These are phyloP conservation scores for Pantala flavescens DNA, from an alignment of 1,140 invertebrate genomes.

Conservation along the genomic window DNA sequence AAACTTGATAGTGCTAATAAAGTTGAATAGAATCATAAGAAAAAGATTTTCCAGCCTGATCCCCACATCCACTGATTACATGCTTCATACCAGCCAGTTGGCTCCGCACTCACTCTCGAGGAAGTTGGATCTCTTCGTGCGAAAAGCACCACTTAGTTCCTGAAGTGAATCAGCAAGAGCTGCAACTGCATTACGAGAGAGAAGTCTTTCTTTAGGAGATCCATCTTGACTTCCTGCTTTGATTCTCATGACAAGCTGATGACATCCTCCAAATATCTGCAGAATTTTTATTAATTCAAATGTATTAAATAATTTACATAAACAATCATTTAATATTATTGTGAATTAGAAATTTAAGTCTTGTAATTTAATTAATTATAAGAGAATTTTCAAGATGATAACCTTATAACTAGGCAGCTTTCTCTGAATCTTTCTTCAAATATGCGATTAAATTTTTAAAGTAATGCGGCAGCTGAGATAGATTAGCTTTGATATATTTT, in stretches of 20 bases:
- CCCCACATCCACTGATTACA: not conserved
- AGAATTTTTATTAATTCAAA: not conserved
- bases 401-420: too few species aligned
- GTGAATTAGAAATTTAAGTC: too few species aligned
- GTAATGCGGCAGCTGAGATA: too few species aligned
- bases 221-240: not conserved
- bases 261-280: not conserved
- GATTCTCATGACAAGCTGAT: not conserved
- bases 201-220: not conserved
- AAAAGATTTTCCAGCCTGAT: not conserved
- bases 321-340: too few species aligned
- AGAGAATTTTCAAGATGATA: too few species aligned
- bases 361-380: too few species aligned
- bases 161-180: not conserved
- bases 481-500: too few species aligned
- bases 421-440: too few species aligned
- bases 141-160: not conserved
- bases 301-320: too few species aligned
- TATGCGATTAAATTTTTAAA: too few species aligned
- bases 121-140: not conserved
- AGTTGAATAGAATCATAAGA: too few species aligned
- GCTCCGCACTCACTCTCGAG: slow-evolving; percentile 1
- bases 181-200: not conserved
- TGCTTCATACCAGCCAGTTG: not conserved
- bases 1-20: too few species aligned